phyloP scores from a whole-genome alignment of 2,113 vertebrate species.

The Aegotheles bennettii region DNA sequence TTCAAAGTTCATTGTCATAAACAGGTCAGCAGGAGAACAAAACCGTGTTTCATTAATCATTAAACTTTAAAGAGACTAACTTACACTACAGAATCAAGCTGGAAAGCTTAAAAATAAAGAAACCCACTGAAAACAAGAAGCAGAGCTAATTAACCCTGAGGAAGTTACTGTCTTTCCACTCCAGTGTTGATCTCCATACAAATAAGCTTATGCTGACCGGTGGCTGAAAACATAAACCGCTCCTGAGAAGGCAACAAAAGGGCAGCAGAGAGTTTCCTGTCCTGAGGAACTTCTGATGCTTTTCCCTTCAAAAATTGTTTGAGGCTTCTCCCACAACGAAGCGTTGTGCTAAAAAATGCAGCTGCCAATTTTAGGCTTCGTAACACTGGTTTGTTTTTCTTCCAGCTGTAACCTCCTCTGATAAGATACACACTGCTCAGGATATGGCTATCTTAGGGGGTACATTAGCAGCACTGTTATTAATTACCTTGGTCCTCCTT shows the following conservation, averaged over 20 bases:
- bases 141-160: background rate
- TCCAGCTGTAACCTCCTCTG: background rate
- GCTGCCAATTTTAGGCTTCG: background rate
- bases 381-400: background rate
- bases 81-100: background rate
- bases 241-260: background rate
- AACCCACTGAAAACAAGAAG: background rate
- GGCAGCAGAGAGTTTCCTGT: background rate
- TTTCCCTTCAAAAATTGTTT: background rate
- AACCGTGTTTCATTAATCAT: background rate
- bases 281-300: background rate
- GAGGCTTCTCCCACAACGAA: background rate
- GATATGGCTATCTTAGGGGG: conserved; percentile 83
- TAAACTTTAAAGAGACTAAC: background rate
- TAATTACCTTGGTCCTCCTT: conserved; percentile 76
- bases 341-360: background rate
- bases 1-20: background rate
- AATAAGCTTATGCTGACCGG: background rate
- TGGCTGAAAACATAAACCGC: background rate
- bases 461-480: conserved; percentile 75
- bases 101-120: background rate
- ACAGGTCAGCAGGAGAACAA: background rate
- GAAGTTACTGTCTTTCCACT: background rate
- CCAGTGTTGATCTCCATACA: background rate
- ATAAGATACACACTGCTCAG: conserved; percentile 8